A percentile compares a stretch with the other conserved stretches of the same genome.
phyloP scores from a whole-genome alignment of 37 sponge, comb jelly and placozoan species.

The Beroe ovata region DNA sequence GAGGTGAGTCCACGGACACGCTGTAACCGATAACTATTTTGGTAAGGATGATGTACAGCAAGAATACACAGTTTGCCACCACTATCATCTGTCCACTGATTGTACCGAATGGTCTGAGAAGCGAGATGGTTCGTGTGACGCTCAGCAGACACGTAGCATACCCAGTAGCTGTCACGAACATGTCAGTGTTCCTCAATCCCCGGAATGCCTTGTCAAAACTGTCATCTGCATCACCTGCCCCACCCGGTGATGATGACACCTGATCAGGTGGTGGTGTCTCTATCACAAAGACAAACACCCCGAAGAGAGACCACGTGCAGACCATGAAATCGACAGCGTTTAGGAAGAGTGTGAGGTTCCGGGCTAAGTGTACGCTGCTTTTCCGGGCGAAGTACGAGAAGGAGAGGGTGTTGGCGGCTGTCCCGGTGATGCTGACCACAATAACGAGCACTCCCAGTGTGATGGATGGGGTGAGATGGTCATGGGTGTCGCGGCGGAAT shows the following conservation, averaged over 20 bases:
- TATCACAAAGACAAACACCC: background rate
- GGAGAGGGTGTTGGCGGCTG: background rate
- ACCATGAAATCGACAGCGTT: background rate
- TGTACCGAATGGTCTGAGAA: background rate
- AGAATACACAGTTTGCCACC: background rate
- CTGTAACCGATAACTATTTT: background rate
- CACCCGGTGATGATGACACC: too few species aligned
- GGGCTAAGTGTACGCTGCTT: background rate
- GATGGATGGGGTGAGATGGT: background rate
- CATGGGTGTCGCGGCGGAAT: too few species aligned
- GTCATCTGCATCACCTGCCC: background rate
- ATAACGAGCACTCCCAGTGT: background rate
- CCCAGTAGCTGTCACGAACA: background rate
- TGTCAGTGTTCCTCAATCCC: background rate
- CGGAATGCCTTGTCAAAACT: background rate
- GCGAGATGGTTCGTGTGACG: background rate
- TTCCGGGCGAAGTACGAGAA: background rate
- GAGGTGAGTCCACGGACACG: background rate
- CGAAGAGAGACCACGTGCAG: background rate
- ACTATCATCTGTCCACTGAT: background rate
- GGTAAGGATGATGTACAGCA: background rate
- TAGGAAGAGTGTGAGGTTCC: background rate
- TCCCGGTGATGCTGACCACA: background rate
- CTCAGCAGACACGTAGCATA: background rate
- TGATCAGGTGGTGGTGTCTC: background rate